Percentiles rank a stretch among this genome's conserved stretches.
Evolutionary conservation across 2,888 invertebrate genomes (phyloP).

Genomic region (Eristalis tenax): DNA sequence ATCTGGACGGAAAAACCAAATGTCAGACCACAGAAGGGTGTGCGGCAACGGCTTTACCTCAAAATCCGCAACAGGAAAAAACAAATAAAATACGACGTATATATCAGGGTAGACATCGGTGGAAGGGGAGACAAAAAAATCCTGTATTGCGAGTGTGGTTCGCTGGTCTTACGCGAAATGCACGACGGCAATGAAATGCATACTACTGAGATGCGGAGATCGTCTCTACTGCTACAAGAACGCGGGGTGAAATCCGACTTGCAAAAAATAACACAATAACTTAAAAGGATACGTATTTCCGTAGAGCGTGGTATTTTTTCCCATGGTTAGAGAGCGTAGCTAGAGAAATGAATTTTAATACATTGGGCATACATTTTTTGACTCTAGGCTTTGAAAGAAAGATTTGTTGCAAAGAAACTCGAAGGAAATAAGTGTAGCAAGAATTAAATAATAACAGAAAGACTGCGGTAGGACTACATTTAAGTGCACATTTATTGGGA

Average conservation of each 20-base stretch:
- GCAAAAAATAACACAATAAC: not conserved
- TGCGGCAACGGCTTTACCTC: conserved; percentile 58
- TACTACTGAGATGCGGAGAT: conserved; percentile 28
- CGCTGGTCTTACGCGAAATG: conserved; percentile 45
- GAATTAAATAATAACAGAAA: too few species aligned
- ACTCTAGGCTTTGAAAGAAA: too few species aligned
- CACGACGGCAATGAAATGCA: conserved; percentile 50
- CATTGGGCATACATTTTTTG: too few species aligned
- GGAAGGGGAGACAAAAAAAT: not conserved
- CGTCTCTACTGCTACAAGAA: not conserved
- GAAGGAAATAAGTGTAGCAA: too few species aligned
- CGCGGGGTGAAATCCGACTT: not conserved
- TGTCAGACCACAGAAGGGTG: conserved; percentile 60
- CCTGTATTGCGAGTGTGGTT: conserved; percentile 60
- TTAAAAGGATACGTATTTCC: conserved; percentile 18
- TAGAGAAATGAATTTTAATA: conserved; percentile 37
- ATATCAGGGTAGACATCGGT: not conserved
- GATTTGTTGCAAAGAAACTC: too few species aligned
- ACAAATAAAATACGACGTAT: conserved; percentile 1
- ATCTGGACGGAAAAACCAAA: conserved; percentile 58
- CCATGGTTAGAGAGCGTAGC: conserved; percentile 39
- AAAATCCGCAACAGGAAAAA: conserved; percentile 16
- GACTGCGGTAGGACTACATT: too few species aligned
- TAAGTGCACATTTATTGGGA: too few species aligned
- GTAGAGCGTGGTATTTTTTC: conserved; percentile 44